Evolutionary conservation across 2,888 invertebrate species (phyloP).

Genomic region (Leucozona laternaria): DNA sequence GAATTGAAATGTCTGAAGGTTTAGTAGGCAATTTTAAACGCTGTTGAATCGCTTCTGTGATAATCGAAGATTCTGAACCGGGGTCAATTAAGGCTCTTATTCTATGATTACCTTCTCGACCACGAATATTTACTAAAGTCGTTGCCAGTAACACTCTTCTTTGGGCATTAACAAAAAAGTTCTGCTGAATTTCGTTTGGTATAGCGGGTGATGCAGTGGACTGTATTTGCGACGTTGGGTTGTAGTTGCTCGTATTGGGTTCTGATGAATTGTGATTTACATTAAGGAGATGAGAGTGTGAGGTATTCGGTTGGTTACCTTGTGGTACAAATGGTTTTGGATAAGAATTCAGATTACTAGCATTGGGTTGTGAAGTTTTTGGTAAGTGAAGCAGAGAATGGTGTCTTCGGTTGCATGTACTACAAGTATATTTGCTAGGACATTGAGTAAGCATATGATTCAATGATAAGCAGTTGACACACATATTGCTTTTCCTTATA

Average conservation of each 20-base stretch:
- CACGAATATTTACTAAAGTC: background rate
- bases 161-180: no score
- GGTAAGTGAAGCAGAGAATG: no score
- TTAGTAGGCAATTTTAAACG: constrained; percentile 6
- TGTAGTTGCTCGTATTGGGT: background rate
- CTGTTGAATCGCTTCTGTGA: constrained; percentile 6
- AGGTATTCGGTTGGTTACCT: no score
- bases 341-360: no score
- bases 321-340: no score
- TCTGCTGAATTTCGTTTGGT: background rate
- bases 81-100: constrained; percentile 44
- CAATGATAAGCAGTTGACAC: background rate
- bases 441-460: background rate
- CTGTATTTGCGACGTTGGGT: background rate
- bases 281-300: background rate
- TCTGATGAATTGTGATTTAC: no score
- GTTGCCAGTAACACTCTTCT: no score
- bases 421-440: background rate
- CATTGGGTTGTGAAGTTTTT: no score
- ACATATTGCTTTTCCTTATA: background rate
- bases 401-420: no score
- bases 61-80: constrained; percentile 28
- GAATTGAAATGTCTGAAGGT: background rate
- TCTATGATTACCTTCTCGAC: background rate
- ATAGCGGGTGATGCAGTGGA: background rate